Evolutionary conservation across 2,888 invertebrate species (phyloP), one percentile per base, ranked within the genome.

Genomic region (Philonicus albiceps): DNA sequence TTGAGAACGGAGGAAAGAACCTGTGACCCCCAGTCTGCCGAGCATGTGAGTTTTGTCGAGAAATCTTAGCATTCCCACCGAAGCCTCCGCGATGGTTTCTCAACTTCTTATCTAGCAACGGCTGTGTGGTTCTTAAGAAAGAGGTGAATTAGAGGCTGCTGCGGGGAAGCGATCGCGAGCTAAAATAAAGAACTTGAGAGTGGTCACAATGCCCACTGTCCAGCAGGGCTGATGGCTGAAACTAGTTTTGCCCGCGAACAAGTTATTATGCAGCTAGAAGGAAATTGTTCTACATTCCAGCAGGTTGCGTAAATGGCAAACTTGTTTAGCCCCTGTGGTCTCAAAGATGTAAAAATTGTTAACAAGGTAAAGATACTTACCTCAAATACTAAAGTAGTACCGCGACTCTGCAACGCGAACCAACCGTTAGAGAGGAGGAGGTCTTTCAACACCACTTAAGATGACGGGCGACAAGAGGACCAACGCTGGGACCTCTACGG

Each of bases 231-330:
- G 43, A 43, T 16, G 30, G 40, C 40, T 84, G 84, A 73, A 84
- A 84, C 84, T 84, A 84, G 84, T 84, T 84, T 73, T 43, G 40
- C 11, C 22, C 37, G 72, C 84, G 84, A 73, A 73, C 73, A 19
- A 84, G 72, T 84, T 84, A 84, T 84, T 72, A 84, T 84, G 83
- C 83, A 73, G 84, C 84, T 73, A 84, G 73, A 73, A 73, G 73
- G 34, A 84, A 84, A 84, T 84, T 73, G 84, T 84, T 84, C 84
- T 84, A 84, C 84, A 84, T 84, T 84, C 84, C 84, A 84, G 84
- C 37, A 84, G n/a, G 84, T 84, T 84, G 84, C 84, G 84, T 84
- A 84, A 84, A 84, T 73, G 40, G 40, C 84, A 84, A 84, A 84
- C 84, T 84, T n/a, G 84, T 84, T 84, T 43, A 3, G 22, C 22